Conservation (phyloP, 2,888 invertebrate species). For the Tiphia femorata region DNA sequence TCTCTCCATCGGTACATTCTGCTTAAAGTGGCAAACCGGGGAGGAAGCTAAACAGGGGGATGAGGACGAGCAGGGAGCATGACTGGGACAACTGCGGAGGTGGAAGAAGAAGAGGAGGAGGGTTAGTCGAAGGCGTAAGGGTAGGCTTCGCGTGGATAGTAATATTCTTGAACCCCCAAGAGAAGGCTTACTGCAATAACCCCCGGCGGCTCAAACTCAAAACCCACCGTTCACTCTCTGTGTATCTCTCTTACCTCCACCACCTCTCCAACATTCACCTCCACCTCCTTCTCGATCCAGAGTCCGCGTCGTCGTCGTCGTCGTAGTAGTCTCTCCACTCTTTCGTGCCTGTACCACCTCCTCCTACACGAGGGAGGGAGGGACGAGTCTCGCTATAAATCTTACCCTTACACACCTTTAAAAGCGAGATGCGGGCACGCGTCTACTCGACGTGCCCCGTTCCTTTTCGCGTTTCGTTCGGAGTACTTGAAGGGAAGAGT, state of each 20-base stretch:
- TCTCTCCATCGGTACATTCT: background rate
- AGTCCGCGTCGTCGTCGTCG: no score
- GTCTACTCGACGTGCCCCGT: no score
- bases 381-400: conserved; percentile 53
- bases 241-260: conserved; percentile 44
- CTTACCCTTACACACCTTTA: conserved; percentile 58
- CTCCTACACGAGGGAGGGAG: conserved; percentile 14
- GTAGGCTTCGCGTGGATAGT: conserved; percentile 57
- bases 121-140: conserved; percentile 47
- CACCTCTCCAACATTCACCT: conserved; percentile 13
- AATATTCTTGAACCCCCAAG: conserved; percentile 68
- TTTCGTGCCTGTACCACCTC: conserved; percentile 17
- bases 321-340: conserved; percentile 23
- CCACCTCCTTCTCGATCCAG: background rate
- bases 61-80: conserved; percentile 24
- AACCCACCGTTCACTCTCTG: conserved; percentile 55
- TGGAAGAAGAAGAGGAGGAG: conserved; percentile 36
- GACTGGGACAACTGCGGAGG: conserved; percentile 23
- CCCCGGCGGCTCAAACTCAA: conserved; percentile 65
- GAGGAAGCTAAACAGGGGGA: conserved; percentile 21
- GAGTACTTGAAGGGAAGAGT: no score
- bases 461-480: no score
- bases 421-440: conserved; percentile 37
- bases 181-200: conserved; percentile 69
- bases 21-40: conserved; percentile 20